Evolutionary conservation across 1,140 invertebrate species (phyloP).

Genomic region (Musca domestica): DNA sequence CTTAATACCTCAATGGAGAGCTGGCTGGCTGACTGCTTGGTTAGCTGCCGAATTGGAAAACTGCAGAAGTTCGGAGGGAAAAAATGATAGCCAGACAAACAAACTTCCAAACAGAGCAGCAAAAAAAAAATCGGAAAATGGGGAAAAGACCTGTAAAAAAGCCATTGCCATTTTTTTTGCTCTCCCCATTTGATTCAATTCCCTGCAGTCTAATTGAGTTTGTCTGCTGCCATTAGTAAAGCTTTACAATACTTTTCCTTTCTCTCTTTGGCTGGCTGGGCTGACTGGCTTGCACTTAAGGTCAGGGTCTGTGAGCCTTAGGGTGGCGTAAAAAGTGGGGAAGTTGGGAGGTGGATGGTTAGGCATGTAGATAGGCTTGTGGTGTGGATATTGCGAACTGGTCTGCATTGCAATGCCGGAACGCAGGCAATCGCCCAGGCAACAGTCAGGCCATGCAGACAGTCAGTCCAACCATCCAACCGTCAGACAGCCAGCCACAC

Average conservation of each 20-base stretch:
- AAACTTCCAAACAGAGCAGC: too few relatives aligned
- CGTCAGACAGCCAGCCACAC: too few relatives aligned
- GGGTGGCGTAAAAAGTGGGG: neutral
- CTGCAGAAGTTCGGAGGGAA: too few relatives aligned
- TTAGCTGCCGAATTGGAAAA: too few relatives aligned
- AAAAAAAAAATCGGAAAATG: neutral
- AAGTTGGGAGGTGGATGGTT: too few relatives aligned
- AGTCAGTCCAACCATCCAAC: too few relatives aligned
- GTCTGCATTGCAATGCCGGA: neutral
- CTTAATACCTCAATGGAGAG: neutral
- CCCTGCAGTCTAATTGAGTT: slow-evolving; percentile 22
- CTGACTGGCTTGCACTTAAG: too few relatives aligned
- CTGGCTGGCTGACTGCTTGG: too few relatives aligned
- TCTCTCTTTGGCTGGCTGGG: neutral
- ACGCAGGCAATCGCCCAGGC: too few relatives aligned
- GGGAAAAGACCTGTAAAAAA: neutral
- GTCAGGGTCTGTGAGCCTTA: neutral
- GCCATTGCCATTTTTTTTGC: neutral
- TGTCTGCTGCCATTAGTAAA: slow-evolving; percentile 20
- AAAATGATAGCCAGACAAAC: too few relatives aligned
- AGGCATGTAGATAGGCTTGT: neutral
- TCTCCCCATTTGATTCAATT: slow-evolving; percentile 14
- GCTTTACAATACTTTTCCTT: slow-evolving; percentile 2
- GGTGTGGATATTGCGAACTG: neutral
- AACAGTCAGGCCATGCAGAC: too few relatives aligned